Evolutionary conservation across 2,888 invertebrate species (phyloP).

Genomic region (Norana najaformis): DNA sequence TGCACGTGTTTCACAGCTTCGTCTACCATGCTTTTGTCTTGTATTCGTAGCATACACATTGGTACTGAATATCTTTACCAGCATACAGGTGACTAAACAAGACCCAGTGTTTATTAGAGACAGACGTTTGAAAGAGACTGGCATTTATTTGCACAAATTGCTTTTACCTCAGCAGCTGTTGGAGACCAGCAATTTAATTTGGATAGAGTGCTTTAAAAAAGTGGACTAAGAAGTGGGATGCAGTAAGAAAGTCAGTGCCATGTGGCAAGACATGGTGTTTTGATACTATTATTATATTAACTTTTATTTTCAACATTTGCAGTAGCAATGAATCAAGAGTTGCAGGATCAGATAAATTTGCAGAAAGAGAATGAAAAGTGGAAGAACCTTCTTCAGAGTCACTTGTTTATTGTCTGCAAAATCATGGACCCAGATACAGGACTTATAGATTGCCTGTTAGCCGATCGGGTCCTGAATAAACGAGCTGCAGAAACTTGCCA

Average conservation of each 20-base stretch:
- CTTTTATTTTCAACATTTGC: not conserved
- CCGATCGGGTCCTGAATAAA: not conserved
- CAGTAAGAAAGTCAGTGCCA: not conserved
- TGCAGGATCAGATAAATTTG: not conserved
- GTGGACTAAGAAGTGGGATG: too few species aligned
- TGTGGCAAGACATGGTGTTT: not conserved
- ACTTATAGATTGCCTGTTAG: not conserved
- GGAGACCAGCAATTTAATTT: too few species aligned
- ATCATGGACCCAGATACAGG: not conserved
- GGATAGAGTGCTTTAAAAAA: too few species aligned
- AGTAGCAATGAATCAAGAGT: not conserved
- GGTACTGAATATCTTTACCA: too few species aligned
- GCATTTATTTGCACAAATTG: too few species aligned
- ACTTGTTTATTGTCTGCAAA: not conserved
- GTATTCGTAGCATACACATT: too few species aligned
- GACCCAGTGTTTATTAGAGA: too few species aligned
- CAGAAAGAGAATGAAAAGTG: not conserved
- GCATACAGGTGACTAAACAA: too few species aligned
- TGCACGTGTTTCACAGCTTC: too few species aligned
- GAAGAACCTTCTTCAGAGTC: not conserved
- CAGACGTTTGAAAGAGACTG: too few species aligned
- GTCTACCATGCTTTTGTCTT: too few species aligned
- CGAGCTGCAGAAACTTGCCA: constrained; percentile 5
- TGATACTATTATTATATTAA: not conserved
- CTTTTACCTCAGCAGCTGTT: too few species aligned